Evolutionary conservation across 2,888 invertebrate genomes (phyloP).

Genomic region (Julus scanicus): DNA sequence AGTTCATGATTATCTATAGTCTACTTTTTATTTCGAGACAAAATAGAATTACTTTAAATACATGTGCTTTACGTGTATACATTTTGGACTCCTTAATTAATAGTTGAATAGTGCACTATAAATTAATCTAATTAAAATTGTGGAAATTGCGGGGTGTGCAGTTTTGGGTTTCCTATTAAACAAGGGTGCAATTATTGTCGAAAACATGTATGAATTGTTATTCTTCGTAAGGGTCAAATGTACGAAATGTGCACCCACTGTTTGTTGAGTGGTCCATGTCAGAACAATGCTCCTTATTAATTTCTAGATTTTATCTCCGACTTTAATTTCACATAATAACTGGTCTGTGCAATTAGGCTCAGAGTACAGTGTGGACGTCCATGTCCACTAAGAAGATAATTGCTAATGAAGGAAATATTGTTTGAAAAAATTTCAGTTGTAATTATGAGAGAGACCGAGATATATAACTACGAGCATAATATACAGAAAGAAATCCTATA

Average conservation of each 20-base stretch:
- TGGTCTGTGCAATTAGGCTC: constrained; percentile 17
- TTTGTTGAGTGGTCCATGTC: constrained; percentile 33
- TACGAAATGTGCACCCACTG: neutral
- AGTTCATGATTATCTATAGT: neutral
- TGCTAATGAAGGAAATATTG: neutral
- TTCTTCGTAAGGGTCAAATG: neutral
- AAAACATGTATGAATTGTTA: constrained; percentile 24
- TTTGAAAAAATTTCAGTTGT: neutral
- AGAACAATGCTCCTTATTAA: constrained; percentile 33
- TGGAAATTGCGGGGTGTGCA: constrained; percentile 25
- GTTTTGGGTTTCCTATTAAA: constrained; percentile 17
- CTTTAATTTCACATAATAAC: constrained; percentile 26
- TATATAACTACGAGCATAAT: neutral
- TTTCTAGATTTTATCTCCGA: constrained; percentile 25
- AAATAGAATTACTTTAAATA: neutral
- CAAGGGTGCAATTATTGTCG: neutral
- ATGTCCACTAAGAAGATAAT: constrained; percentile 26
- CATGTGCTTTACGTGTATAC: constrained; percentile 24
- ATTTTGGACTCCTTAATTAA: constrained; percentile 10
- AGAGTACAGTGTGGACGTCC: neutral
- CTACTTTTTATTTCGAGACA: neutral
- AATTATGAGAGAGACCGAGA: neutral
- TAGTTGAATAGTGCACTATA: constrained; percentile 22
- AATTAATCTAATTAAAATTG: constrained; percentile 20
- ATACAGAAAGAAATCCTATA: constrained; percentile 4